A percentile compares a stretch with the other conserved stretches of the same genome.
These are phyloP conservation scores for Drosophila kambysellisi DNA, from an alignment of 2,888 invertebrate genomes.

Conservation along the genomic window DNA sequence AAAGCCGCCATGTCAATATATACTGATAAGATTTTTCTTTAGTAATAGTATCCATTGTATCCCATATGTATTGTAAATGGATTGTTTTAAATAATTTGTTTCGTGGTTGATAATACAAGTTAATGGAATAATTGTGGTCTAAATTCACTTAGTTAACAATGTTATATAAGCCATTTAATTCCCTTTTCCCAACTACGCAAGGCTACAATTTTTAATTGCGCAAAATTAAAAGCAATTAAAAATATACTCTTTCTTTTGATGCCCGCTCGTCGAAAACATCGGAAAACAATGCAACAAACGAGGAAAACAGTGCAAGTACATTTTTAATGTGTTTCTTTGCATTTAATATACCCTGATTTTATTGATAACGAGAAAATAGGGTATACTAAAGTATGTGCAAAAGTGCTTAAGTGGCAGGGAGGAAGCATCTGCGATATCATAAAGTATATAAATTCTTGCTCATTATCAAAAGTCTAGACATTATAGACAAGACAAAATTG, in stretches of 20 bases:
- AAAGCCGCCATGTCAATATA: constrained; percentile 40
- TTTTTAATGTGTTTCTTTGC: constrained; percentile 18
- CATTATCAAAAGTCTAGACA: background rate
- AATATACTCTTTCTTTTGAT: constrained; percentile 40
- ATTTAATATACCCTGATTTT: background rate
- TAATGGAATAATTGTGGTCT: background rate
- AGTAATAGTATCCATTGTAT: constrained; percentile 22
- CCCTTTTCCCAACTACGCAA: background rate
- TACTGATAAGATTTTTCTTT: constrained; percentile 31
- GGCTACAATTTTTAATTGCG: constrained; percentile 47
- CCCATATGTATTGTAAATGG: background rate
- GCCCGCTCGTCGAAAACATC: constrained; percentile 28
- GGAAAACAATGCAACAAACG: constrained; percentile 7
- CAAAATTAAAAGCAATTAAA: constrained; percentile 61
- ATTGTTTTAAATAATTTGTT: background rate
- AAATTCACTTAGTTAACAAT: background rate
- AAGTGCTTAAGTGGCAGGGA: background rate
- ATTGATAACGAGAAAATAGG: background rate
- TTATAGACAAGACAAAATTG: background rate
- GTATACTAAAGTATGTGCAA: background rate
- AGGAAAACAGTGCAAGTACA: constrained; percentile 24
- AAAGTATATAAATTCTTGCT: background rate
- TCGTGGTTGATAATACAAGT: background rate
- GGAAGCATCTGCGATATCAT: background rate
- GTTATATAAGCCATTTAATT: background rate